Percentiles rank a stretch among this genome's conserved stretches.
These are phyloP conservation scores for Lepilemur ruficaudatus DNA, from an alignment of 2,797 vertebrate genomes.

Conservation along the genomic window DNA sequence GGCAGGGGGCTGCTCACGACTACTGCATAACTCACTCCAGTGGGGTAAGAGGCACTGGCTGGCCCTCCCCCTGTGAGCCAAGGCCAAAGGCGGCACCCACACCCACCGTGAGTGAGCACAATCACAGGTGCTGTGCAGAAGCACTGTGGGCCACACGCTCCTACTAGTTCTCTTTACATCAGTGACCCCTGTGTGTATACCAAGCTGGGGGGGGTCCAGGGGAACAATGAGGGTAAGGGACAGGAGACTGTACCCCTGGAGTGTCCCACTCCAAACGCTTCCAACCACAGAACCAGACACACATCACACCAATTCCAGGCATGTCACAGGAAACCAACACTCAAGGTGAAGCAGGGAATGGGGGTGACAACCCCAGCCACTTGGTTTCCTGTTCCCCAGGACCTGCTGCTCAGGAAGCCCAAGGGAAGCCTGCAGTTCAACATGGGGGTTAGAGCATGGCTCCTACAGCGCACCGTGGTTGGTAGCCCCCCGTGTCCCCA, in stretches of 20 bases:
- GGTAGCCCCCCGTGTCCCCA: neutral
- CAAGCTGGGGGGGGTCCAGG: neutral
- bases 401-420: neutral
- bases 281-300: neutral
- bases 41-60: neutral
- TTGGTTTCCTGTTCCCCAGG: neutral
- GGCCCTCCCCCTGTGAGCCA: neutral
- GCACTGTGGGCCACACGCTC: accelerated
- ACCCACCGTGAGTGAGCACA: neutral
- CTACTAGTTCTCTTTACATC: neutral
- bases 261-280: neutral
- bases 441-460: neutral
- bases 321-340: neutral
- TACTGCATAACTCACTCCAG: neutral
- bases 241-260: neutral
- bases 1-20: neutral
- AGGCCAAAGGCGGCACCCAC: no score
- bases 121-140: neutral
- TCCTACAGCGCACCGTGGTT: neutral
- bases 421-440: neutral
- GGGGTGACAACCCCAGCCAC: neutral
- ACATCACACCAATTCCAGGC: neutral
- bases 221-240: neutral
- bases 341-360: neutral
- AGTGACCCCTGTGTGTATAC: neutral